A percentile compares a stretch with the other conserved stretches of the same genome.
phyloP scores from a whole-genome alignment of 2,888 invertebrate species.

The Coleophora flavipennella region DNA sequence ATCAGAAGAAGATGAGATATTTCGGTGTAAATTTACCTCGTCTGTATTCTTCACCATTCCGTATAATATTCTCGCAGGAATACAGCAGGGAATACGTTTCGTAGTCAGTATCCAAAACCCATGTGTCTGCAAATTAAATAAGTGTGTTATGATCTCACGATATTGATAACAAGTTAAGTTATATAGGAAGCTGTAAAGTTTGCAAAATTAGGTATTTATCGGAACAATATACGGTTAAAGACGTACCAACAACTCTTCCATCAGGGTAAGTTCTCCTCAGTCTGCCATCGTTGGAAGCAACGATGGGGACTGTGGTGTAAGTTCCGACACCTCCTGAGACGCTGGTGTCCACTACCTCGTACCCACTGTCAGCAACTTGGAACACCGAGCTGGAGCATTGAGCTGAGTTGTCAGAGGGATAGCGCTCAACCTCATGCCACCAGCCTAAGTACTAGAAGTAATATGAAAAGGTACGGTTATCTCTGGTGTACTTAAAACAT shows the following conservation, averaged over 20 bases:
- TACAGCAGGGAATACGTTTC: slow-evolving; percentile 45
- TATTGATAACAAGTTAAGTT: too few species aligned
- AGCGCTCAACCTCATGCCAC: slow-evolving; percentile 58
- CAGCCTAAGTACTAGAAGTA: slow-evolving; percentile 42
- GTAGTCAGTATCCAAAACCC: slow-evolving; percentile 53
- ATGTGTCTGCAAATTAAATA: slow-evolving; percentile 33
- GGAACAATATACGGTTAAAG: too few species aligned
- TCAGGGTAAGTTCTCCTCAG: slow-evolving; percentile 26
- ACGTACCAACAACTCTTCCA: slow-evolving; percentile 2
- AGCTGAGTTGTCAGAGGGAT: slow-evolving; percentile 33
- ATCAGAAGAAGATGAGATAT: too few species aligned
- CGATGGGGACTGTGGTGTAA: slow-evolving; percentile 27
- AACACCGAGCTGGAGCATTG: slow-evolving; percentile 43
- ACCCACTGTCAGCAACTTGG: slow-evolving; percentile 20
- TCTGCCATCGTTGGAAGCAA: slow-evolving; percentile 29
- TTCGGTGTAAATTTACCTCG: too few species aligned
- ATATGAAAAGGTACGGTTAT: too few species aligned
- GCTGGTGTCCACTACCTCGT: slow-evolving; percentile 34
- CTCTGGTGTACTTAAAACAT: too few species aligned
- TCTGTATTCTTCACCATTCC: slow-evolving; percentile 29
- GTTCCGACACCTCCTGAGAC: slow-evolving; percentile 27
- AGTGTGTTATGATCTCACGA: too few species aligned
- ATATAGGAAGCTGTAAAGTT: too few species aligned
- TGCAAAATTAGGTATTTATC: too few species aligned
- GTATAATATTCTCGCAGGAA: slow-evolving; percentile 38